Evolutionary conservation across 2,113 vertebrate genomes (phyloP).

Genomic region (Progne subis): DNA sequence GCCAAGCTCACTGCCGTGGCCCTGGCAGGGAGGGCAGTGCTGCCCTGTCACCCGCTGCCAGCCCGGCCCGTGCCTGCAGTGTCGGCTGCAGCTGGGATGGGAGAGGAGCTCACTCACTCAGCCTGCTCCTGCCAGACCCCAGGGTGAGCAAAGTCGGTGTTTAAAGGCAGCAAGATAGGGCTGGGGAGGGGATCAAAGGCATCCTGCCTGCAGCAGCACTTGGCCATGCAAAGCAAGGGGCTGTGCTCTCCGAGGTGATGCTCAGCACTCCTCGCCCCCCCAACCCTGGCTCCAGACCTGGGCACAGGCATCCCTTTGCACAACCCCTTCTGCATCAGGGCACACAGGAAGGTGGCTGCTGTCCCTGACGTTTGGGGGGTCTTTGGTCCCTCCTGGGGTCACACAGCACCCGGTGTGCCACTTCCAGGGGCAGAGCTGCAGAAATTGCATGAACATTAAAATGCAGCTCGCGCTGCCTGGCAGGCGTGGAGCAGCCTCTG

Average conservation of each 20-base stretch:
- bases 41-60: not conserved
- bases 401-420: accelerated
- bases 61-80: not conserved
- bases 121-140: slow-evolving; percentile 21
- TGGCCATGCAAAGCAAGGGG: accelerated
- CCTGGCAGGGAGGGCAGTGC: not conserved
- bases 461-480: not conserved
- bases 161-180: not conserved
- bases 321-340: not conserved
- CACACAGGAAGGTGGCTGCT: not conserved
- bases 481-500: not conserved
- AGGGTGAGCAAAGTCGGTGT: not conserved
- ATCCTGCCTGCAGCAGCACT: not conserved
- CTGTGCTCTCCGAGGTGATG: not conserved
- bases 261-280: not conserved
- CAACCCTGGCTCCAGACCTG: not conserved
- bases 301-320: not conserved
- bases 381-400: not conserved
- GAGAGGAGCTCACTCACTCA: not conserved
- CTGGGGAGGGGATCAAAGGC: slow-evolving; percentile 39
- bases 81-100: not conserved
- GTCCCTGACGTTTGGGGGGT: accelerated
- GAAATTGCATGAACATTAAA: not conserved
- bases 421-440: not conserved
- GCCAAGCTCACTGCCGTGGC: not conserved